Percentiles rank a stretch among this genome's conserved stretches.
phyloP scores from a whole-genome alignment of 1,140 invertebrate species.

The Maconellicoccus hirsutus region DNA sequence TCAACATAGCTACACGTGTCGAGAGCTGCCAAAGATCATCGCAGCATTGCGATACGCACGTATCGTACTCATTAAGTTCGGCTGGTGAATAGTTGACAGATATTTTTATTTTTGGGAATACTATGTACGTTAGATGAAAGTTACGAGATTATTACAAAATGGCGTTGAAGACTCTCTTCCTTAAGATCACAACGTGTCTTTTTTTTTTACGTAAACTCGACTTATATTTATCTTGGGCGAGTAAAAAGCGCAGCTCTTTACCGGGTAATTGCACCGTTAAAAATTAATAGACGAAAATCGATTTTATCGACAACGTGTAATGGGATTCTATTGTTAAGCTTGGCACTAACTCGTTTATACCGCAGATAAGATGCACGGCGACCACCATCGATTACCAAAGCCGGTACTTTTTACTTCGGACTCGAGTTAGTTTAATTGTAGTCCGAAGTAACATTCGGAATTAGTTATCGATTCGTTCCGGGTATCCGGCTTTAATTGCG shows the following conservation, averaged over 20 bases:
- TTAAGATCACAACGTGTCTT: background rate
- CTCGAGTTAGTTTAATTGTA: background rate
- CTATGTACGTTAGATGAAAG: background rate
- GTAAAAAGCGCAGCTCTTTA: no score
- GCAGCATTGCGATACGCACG: no score
- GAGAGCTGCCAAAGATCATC: no score
- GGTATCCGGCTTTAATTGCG: background rate
- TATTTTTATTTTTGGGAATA: conserved; percentile 2
- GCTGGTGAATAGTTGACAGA: background rate
- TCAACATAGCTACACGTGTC: no score
- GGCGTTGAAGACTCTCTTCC: conserved; percentile 5
- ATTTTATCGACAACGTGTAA: background rate
- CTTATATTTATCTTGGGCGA: no score
- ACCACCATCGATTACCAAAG: background rate
- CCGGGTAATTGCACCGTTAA: no score
- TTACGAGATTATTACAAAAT: background rate
- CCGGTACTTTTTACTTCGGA: no score
- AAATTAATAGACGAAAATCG: no score
- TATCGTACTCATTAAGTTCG: background rate
- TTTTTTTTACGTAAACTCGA: background rate
- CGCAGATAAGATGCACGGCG: background rate
- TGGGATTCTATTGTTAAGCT: background rate
- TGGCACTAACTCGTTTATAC: background rate
- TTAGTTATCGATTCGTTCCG: conserved; percentile 8
- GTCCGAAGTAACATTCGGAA: background rate